Conservation (phyloP, 2,888 invertebrate genomes). For the Agrochola circellaris region DNA sequence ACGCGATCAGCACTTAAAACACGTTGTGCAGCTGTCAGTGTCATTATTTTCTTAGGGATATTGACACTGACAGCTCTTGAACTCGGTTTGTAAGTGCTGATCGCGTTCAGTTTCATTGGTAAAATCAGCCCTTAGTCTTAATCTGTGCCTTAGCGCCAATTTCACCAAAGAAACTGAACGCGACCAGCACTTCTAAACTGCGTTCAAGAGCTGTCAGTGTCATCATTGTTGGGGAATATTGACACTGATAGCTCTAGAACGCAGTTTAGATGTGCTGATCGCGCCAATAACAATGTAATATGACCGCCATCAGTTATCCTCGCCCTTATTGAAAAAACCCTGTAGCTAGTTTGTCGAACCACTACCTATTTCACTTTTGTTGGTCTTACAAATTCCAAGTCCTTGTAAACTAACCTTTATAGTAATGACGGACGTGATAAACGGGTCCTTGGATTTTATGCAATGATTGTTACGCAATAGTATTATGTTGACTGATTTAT, state of each 20-base stretch:
- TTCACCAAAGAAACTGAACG: too few species aligned
- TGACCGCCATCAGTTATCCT: too few species aligned
- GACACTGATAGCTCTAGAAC: background rate
- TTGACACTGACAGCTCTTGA: too few species aligned
- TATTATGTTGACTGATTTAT: slow-evolving; percentile 15
- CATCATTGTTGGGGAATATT: background rate
- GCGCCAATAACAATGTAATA: too few species aligned
- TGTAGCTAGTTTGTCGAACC: background rate
- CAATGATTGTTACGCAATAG: slow-evolving; percentile 16
- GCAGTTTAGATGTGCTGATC: background rate
- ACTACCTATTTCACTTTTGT: background rate
- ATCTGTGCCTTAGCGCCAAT: too few species aligned
- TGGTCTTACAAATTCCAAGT: background rate
- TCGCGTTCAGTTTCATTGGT: too few species aligned
- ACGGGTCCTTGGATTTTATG: slow-evolving; percentile 22
- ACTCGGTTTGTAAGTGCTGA: background rate
- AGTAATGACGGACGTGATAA: slow-evolving; percentile 20
- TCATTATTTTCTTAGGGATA: too few species aligned
- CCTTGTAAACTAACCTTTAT: slow-evolving; percentile 20
- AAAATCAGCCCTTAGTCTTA: too few species aligned
- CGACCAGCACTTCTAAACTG: too few species aligned
- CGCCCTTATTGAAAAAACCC: too few species aligned
- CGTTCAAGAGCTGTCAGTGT: background rate
- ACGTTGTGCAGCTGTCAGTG: too few species aligned
- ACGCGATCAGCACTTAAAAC: too few species aligned